These are phyloP conservation scores for Synergus japonicus DNA, from an alignment of 2,888 invertebrate species.

Conservation along the genomic window DNA sequence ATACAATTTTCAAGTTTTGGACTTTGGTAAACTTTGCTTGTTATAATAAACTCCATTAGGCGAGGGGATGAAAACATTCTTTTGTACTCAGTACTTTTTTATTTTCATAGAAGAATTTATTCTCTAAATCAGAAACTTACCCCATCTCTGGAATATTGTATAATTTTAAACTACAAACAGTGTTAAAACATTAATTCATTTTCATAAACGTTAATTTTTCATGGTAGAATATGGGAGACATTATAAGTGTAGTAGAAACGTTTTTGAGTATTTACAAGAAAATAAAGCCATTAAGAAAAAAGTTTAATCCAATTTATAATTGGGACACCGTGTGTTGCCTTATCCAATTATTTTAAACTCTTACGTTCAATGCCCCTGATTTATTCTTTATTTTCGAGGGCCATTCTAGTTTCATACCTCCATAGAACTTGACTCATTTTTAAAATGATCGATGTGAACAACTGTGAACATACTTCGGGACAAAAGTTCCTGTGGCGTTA, in stretches of 20 bases:
- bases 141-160: background rate
- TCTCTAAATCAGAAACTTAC: background rate
- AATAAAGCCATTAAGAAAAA: background rate
- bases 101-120: background rate
- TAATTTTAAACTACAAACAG: too few relatives aligned
- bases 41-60: background rate
- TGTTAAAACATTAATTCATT: too few relatives aligned
- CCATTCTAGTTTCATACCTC: slow-evolving; percentile 23
- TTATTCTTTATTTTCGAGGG: slow-evolving; percentile 25
- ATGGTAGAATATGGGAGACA: too few relatives aligned
- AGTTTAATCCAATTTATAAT: background rate
- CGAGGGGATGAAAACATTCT: background rate
- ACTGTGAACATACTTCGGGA: background rate
- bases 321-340: background rate
- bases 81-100: background rate
- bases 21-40: background rate
- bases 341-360: slow-evolving; percentile 16
- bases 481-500: slow-evolving; percentile 34
- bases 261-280: too few relatives aligned
- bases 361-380: slow-evolving; percentile 13
- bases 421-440: slow-evolving; percentile 16
- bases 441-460: slow-evolving; percentile 21
- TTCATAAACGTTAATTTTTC: too few relatives aligned
- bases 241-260: too few relatives aligned
- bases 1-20: background rate